Percentiles rank a stretch among this genome's conserved stretches.
Conservation (phyloP, 2,888 invertebrate genomes). For the Cepaea hortensis region DNA sequence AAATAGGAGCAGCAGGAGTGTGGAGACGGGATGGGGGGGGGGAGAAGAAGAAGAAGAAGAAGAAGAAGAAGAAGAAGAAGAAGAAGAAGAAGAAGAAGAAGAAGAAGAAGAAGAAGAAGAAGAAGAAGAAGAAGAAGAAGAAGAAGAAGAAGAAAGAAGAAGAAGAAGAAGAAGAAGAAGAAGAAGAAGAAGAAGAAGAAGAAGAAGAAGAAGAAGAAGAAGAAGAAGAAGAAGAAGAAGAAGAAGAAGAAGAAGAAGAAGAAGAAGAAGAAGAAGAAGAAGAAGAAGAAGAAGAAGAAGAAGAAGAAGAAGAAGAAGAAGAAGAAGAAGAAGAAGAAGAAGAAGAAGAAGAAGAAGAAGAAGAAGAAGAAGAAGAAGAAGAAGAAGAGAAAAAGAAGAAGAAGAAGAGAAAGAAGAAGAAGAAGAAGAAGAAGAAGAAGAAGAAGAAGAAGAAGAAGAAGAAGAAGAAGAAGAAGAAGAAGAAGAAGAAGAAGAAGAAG, state of each 20-base stretch:
- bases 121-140: not conserved
- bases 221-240: not conserved
- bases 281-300: not conserved
- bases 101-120: slow-evolving; percentile 13
- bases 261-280: not conserved
- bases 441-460: not conserved
- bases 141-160: not conserved
- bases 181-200: not conserved
- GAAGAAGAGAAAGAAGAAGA: not conserved
- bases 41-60: not conserved
- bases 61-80: not conserved
- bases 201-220: not conserved
- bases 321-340: slow-evolving; percentile 2
- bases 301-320: not conserved
- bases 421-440: not conserved
- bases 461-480: slow-evolving; percentile 1
- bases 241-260: slow-evolving; percentile 16
- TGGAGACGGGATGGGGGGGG: not conserved
- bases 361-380: not conserved
- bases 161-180: not conserved
- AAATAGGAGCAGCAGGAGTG: not conserved
- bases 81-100: not conserved
- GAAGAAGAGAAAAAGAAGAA: not conserved
- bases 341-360: slow-evolving; percentile 8
- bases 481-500: not conserved